phyloP scores from a whole-genome alignment of 1,140 invertebrate species.

The Helicoverpa zea region DNA sequence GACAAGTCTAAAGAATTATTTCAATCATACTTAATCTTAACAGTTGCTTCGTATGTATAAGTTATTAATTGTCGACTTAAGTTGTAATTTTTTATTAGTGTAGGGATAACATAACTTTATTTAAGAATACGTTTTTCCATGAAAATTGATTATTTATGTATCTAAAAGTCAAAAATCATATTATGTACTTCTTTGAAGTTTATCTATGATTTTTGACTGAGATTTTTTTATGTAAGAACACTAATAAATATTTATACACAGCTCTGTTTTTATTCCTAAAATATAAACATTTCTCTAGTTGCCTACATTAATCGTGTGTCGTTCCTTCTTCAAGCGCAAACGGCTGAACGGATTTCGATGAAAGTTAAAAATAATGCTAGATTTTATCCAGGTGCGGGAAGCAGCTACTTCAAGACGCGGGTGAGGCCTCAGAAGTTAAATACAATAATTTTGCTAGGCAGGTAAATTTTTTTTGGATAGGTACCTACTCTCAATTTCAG shows the following conservation, averaged over 20 bases:
- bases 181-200: background rate
- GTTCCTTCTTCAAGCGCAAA: too few species aligned
- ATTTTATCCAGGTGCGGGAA: too few species aligned
- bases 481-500: too few species aligned
- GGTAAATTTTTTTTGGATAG: too few species aligned
- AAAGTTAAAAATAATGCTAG: too few species aligned
- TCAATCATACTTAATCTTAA: too few species aligned
- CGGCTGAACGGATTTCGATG: too few species aligned
- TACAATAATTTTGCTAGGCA: too few species aligned
- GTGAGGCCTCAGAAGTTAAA: too few species aligned
- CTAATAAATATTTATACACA: conserved; percentile 41
- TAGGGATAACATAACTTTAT: conserved; percentile 22
- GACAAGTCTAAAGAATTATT: too few species aligned
- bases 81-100: conserved; percentile 31
- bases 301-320: too few species aligned
- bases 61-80: background rate
- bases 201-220: background rate
- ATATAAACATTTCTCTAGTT: background rate
- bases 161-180: background rate
- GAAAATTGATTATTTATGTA: background rate
- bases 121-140: background rate
- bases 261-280: background rate
- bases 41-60: background rate
- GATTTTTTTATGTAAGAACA: conserved; percentile 20
- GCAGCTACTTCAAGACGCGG: too few species aligned